Conservation (phyloP, 1,140 invertebrate genomes). For the Drosophila punjabiensis region DNA sequence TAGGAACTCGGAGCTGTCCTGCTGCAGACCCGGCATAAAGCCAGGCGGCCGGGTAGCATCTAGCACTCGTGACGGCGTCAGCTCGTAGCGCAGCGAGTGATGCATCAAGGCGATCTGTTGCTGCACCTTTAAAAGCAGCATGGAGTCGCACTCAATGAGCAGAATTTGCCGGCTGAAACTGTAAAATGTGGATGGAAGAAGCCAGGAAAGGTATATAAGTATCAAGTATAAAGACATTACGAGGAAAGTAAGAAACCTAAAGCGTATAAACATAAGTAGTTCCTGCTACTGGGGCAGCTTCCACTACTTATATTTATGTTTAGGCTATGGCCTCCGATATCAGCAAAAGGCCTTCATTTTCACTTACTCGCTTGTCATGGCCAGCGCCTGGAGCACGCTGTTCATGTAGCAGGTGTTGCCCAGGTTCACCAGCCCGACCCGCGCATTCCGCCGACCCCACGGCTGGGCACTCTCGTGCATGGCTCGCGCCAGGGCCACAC, state of each 20-base stretch:
- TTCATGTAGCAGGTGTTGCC: slow-evolving; percentile 96
- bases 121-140: slow-evolving; percentile 90
- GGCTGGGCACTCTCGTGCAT: slow-evolving; percentile 62
- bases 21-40: slow-evolving; percentile 91
- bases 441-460: slow-evolving; percentile 76
- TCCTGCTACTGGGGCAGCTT: background rate
- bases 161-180: slow-evolving; percentile 87
- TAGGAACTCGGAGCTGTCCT: slow-evolving; percentile 95
- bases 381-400: slow-evolving; percentile 92
- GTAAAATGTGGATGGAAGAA: background rate
- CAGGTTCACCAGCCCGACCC: slow-evolving; percentile 93
- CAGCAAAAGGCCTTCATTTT: background rate
- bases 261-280: background rate
- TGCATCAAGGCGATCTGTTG: slow-evolving; percentile 91
- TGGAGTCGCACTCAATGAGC: slow-evolving; percentile 85
- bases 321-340: background rate
- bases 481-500: slow-evolving; percentile 47
- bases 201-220: background rate
- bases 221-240: background rate
- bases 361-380: slow-evolving; percentile 92
- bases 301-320: background rate
- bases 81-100: slow-evolving; percentile 88
- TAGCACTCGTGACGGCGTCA: slow-evolving; percentile 90
- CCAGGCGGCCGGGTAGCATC: slow-evolving; percentile 90
- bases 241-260: background rate